Base-by-base conservation (phyloP, 2,888 invertebrate species). In the Erebia aethiops region DNA sequence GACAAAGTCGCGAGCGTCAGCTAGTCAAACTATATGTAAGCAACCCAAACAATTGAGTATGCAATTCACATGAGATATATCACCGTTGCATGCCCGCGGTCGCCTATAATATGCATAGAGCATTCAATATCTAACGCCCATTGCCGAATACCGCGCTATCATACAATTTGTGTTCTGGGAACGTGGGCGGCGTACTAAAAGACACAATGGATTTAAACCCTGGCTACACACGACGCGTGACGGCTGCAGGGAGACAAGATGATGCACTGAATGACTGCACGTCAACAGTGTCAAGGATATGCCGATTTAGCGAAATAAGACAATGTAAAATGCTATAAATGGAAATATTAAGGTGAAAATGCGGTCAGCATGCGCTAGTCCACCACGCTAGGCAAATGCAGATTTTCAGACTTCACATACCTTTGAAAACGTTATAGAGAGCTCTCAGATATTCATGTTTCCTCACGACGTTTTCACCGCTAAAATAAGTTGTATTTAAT, bases 141-240 rank as follows among this genome's bases (percentile, higher is more conserved):
- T 66, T 56, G 4, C 46, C 10, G 66, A 66, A 66, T 66, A 66
- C 43, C 43, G 46, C 46, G 66, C 66, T 60, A 65, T 65, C 52
- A 54, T 70, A 67, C 51, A 70, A 70, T 69, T 64, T 60, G 65
- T 70, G 63, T 70, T 70, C 64, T 52, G 18, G 2, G 70, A 51
- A 65, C 70, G 70, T 65, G 70, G 7, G 13, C 65, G 13, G 52
- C 56, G 18, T 52, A 41, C 58, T 35, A 41, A 41, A 35, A 18
- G 21, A 16, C 16, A 16, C n/a, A 16, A 9, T 16, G 52, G 52
- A n/a, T 52, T 18, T 18, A 54, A 54, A 18, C 3, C 10, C 16
- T 11, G 18, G 54, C 3, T 10, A 54, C 10, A 54, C 4, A 18
- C 10, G 11, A 18, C 18, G 54, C 9, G 9, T 11, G 11, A 11